phyloP scores from a whole-genome alignment of 2,797 vertebrate species.

The Antennarius maculatus region DNA sequence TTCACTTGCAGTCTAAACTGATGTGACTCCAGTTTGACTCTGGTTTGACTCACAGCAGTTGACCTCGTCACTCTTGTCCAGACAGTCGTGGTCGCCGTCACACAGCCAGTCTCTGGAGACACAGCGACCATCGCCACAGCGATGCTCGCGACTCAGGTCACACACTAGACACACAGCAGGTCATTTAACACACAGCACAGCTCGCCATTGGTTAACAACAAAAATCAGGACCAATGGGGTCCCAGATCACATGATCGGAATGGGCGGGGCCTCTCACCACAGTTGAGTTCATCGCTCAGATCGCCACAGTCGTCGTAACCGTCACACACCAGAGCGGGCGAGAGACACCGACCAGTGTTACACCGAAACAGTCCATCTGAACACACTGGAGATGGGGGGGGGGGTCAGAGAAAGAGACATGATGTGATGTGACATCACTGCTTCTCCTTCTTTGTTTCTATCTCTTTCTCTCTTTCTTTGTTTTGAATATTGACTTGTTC shows the following conservation, averaged over 20 bases:
- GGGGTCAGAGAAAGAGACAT: not conserved
- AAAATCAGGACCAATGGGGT: not conserved
- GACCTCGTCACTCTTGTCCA: conserved; percentile 92
- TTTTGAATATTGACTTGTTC: not conserved
- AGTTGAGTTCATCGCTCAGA: conserved; percentile 91
- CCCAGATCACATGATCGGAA: not conserved
- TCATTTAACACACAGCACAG: too few species aligned
- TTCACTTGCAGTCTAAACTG: too few species aligned
- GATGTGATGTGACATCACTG: not conserved
- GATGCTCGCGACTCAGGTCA: conserved; percentile 78
- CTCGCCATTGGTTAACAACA: not conserved
- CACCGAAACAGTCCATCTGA: conserved; percentile 83
- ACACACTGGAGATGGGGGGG: conserved; percentile 79
- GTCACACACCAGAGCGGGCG: conserved; percentile 86
- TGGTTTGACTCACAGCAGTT: conserved; percentile 90
- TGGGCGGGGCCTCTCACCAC: conserved; percentile 80
- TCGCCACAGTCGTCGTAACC: conserved; percentile 96
- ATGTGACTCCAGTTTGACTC: not conserved
- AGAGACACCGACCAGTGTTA: conserved; percentile 89
- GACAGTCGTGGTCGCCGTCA: conserved; percentile 96
- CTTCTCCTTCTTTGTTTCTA: not conserved
- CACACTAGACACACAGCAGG: conserved; percentile 78
- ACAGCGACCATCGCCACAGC: conserved; percentile 91
- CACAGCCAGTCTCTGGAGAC: conserved; percentile 90
- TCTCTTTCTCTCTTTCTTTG: too few species aligned